Evolutionary conservation across 2,113 vertebrate species (phyloP), one percentile per base, ranked within the genome.

Genomic region (Xiphophorus hellerii): DNA sequence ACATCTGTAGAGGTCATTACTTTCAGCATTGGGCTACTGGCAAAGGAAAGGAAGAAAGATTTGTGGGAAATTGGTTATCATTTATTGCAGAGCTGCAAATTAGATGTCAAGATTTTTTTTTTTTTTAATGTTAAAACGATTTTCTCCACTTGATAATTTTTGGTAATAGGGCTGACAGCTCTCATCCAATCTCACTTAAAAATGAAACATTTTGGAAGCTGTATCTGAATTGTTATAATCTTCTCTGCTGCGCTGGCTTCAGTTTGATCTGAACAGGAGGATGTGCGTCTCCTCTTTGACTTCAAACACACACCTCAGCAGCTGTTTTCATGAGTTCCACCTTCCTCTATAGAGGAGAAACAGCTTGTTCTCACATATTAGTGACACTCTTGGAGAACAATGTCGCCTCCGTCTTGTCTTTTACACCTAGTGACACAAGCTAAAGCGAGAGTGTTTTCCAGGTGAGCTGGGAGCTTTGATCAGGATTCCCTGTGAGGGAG

Each of bases 301-400:
- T 74, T 66, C 67, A 68, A 10, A 54, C 66, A 73, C 73, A 77
- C 79, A 76, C 69, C 15, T 29, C 69, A 62, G 83, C 86, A 87
- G 86, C 83, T 90, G 83, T 62, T 88, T 85, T 77, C 63, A 80
- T 88, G 90, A 90, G 74, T 88, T 81, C 78, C 78, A 83, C 39
- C 79, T 80, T 78, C 69, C 72, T 42, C 58, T 63, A 68, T 68
- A 61, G 82, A 76, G 33, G 15, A 61, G 25, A 61, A 84, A 71
- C 88, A 75, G 76, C 74, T 80, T 66, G 63, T 86, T 74, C 84
- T 70, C 67, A 30, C 60, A 60, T 4, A 62, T 22, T 61, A 25
- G 29, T 64, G 71, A 83, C 80, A 74, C 71, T 64, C 31, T 20
- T 0, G 22, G 72, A 78, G 71, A 80, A 71, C 61, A 64, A 66